These are phyloP conservation scores for Benitochromis conjunctus DNA, from an alignment of 2,113 vertebrate species.

Conservation along the genomic window DNA sequence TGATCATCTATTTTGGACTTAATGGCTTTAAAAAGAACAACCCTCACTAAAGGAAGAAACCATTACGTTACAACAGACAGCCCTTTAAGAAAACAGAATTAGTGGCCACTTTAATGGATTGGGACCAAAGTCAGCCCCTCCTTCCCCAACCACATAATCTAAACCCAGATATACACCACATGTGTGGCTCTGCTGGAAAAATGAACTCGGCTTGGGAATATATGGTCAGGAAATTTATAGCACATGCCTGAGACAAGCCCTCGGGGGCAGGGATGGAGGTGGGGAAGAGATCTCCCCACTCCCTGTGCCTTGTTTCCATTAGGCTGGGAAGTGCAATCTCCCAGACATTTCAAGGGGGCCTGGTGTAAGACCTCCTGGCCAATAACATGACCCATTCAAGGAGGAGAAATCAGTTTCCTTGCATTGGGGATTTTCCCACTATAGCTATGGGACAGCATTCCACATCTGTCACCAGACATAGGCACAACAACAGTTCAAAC, in stretches of 20 bases:
- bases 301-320: constrained; percentile 71
- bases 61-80: not conserved
- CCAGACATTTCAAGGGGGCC: constrained; percentile 45
- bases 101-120: constrained; percentile 60
- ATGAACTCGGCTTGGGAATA: constrained; percentile 73
- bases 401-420: constrained; percentile 50
- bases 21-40: not conserved
- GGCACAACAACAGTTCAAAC: constrained; percentile 6
- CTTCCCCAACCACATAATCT: constrained; percentile 47
- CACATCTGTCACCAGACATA: constrained; percentile 53
- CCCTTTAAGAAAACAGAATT: constrained; percentile 59
- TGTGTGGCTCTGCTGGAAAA: constrained; percentile 75
- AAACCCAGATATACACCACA: constrained; percentile 71
- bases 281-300: constrained; percentile 27
- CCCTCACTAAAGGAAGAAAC: not conserved
- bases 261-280: constrained; percentile 51
- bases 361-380: constrained; percentile 62
- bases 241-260: constrained; percentile 71
- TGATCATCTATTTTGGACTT: not conserved
- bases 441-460: constrained; percentile 45
- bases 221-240: constrained; percentile 79
- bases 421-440: constrained; percentile 69
- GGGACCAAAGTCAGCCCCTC: constrained; percentile 38
- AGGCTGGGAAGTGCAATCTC: constrained; percentile 67
- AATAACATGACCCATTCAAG: constrained; percentile 50